phyloP scores from a whole-genome alignment of 2,113 vertebrate species.

The Epinephelus lanceolatus region DNA sequence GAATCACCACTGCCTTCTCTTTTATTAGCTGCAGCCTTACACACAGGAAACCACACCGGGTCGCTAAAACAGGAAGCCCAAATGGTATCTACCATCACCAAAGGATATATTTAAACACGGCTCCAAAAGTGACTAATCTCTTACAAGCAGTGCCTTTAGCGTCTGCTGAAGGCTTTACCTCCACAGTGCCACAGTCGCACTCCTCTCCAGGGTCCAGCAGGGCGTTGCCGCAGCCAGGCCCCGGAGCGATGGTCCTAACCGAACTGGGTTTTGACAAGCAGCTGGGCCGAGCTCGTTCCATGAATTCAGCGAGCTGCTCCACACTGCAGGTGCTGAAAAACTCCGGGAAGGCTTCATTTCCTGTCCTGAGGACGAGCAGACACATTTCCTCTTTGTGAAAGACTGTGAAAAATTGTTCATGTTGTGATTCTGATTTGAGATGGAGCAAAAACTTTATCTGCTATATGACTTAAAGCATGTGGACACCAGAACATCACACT shows the following conservation, averaged over 20 bases:
- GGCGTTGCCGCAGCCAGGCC: slow-evolving; percentile 87
- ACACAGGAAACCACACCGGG: slow-evolving; percentile 25
- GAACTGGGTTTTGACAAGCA: slow-evolving; percentile 83
- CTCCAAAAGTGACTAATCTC: background rate
- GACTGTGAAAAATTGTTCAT: background rate
- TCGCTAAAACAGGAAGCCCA: background rate
- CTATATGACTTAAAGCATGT: background rate
- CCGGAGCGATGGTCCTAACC: slow-evolving; percentile 73
- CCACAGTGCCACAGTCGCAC: slow-evolving; percentile 89
- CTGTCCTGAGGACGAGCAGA: slow-evolving; percentile 43
- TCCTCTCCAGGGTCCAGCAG: slow-evolving; percentile 92
- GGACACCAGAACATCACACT: background rate
- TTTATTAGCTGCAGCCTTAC: slow-evolving; percentile 4
- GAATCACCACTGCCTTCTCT: background rate
- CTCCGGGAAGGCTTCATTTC: slow-evolving; percentile 79
- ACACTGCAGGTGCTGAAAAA: slow-evolving; percentile 90
- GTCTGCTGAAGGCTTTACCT: slow-evolving; percentile 78
- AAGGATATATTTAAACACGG: background rate
- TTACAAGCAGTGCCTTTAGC: background rate
- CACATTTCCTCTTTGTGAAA: background rate
- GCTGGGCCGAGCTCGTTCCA: slow-evolving; percentile 78
- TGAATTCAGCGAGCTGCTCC: slow-evolving; percentile 85
- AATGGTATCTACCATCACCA: background rate
- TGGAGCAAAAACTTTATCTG: background rate
- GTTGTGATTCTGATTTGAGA: background rate